Conservation (phyloP, 2,888 invertebrate species). For the Spodoptera littoralis region DNA sequence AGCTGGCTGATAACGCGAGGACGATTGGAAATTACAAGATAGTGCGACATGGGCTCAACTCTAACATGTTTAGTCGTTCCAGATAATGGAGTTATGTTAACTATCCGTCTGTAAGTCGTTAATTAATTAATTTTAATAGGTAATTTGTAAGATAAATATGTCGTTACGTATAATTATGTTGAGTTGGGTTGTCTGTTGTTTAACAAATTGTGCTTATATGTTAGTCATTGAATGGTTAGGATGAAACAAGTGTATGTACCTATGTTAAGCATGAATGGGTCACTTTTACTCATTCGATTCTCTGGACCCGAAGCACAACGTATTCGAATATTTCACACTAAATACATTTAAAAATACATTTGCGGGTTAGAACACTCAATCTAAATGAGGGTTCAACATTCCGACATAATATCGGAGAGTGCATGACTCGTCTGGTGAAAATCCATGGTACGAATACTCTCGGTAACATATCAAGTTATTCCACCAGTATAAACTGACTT, state of each 20-base stretch:
- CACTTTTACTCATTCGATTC: too few relatives aligned
- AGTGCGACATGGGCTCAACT: slow-evolving; percentile 11
- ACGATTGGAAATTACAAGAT: slow-evolving; percentile 47
- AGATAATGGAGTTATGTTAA: slow-evolving; percentile 31
- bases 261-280: too few relatives aligned
- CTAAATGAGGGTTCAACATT: slow-evolving; percentile 5
- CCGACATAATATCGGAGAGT: slow-evolving; percentile 45
- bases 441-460: slow-evolving; percentile 54
- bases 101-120: slow-evolving; percentile 2
- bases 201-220: too few relatives aligned
- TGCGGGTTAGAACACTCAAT: slow-evolving; percentile 1
- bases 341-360: neutral
- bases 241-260: too few relatives aligned
- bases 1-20: slow-evolving; percentile 36
- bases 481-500: too few relatives aligned
- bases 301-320: too few relatives aligned
- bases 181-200: neutral
- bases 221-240: too few relatives aligned
- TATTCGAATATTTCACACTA: neutral
- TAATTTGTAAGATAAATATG: slow-evolving; percentile 1
- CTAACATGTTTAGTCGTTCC: neutral
- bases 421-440: slow-evolving; percentile 57
- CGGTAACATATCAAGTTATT: too few relatives aligned
- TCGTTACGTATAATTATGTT: too few relatives aligned
- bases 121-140: slow-evolving; percentile 16